Percentiles rank a stretch among this genome's conserved stretches.
Conservation (phyloP, 30 jellyfish, hydroid and myxozoan genomes). For the Chrysaora quinquecirrha region DNA sequence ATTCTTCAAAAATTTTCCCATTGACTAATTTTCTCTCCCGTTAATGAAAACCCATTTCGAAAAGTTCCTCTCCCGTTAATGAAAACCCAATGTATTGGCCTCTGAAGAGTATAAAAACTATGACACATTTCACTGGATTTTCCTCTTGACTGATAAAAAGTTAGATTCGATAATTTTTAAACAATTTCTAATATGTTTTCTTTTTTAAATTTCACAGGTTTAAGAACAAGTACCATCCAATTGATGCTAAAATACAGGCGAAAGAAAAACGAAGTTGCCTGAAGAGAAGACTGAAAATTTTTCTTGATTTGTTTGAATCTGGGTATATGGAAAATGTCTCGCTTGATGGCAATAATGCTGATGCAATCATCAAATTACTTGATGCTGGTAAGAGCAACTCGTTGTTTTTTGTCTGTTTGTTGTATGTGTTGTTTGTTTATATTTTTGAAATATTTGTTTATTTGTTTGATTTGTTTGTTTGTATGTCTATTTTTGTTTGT, state of each 20-base stretch:
- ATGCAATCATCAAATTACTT: conserved; percentile 68
- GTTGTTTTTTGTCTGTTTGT: not conserved
- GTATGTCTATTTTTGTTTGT: not conserved
- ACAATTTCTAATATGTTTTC: too few relatives aligned
- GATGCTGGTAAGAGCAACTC: conserved; percentile 69
- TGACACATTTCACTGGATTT: too few relatives aligned
- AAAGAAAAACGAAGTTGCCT: conserved; percentile 54
- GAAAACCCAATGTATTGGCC: too few relatives aligned
- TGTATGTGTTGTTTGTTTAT: not conserved
- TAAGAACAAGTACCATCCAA: conserved; percentile 89
- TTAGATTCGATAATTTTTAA: too few relatives aligned
- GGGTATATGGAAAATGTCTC: conserved; percentile 71
- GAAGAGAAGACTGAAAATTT: conserved; percentile 74
- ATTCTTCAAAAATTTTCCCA: too few relatives aligned
- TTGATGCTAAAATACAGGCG: conserved; percentile 61
- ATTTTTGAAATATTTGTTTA: not conserved
- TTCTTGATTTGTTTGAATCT: conserved; percentile 78
- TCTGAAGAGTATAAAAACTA: too few relatives aligned
- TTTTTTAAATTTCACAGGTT: conserved; percentile 57
- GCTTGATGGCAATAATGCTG: conserved; percentile 47
- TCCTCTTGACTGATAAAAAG: too few relatives aligned
- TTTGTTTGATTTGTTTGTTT: not conserved
- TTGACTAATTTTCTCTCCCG: too few relatives aligned
- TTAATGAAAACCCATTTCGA: too few relatives aligned
- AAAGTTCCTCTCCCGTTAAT: too few relatives aligned